phyloP scores from a whole-genome alignment of 2,888 invertebrate species.

The Nipponacmea schrenckii region DNA sequence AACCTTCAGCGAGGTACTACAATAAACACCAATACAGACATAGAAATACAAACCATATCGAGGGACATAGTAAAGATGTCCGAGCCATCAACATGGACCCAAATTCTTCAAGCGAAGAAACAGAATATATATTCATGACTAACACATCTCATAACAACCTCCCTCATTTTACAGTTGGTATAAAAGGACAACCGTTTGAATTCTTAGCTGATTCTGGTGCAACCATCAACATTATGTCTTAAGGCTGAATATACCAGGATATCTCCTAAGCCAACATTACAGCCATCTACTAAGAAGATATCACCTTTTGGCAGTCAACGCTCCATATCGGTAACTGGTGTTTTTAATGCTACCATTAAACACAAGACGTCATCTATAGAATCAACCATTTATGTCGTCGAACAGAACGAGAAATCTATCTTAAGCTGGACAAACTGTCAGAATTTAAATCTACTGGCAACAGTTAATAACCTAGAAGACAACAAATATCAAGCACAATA shows the following conservation, averaged over 20 bases:
- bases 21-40: no score
- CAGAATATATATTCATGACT: neutral
- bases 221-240: neutral
- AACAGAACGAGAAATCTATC: neutral
- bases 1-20: no score
- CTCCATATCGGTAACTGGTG: no score
- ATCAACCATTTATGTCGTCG: neutral
- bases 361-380: neutral
- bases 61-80: no score
- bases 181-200: neutral
- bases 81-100: no score
- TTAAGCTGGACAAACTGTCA: neutral
- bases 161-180: neutral
- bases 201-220: neutral
- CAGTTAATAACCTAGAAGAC: neutral
- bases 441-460: neutral
- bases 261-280: neutral
- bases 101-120: no score
- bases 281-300: no score
- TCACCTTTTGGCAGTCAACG: no score
- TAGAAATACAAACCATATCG: no score
- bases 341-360: no score
- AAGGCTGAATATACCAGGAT: neutral
- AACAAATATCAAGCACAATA: no score
- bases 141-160: neutral